Evolutionary conservation across 2,113 vertebrate species (phyloP), one percentile per base, ranked within the genome.

Genomic region (Heloderma charlesbogerti): DNA sequence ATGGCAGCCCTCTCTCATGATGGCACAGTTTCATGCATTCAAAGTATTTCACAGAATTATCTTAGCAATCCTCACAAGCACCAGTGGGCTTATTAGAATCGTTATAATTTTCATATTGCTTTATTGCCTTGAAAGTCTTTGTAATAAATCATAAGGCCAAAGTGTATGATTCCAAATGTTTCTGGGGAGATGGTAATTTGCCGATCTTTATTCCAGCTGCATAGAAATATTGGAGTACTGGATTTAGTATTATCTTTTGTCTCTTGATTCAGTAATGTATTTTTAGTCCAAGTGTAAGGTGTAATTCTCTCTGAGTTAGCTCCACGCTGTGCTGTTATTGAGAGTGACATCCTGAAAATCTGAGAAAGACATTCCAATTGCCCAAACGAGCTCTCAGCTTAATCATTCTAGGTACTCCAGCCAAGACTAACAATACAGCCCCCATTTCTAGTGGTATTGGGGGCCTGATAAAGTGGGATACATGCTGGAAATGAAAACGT

Each of bases 161-260:
- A 43, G 31, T 75, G 54, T 4, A 25, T 34, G 63, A 12, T 90
- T 89, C 86, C 57, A 37, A 78, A 20, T 20, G 22, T 86, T 90
- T 78, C 25, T 89, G 31, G 69, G 37, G 1, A 51, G 80, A 77
- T 51, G 69, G 0, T 72, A 86, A 29, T 37, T 48, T 74, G 29
- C n/a, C 51, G 43, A 87, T 57, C 3, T 7, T 84, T 51, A 25
- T 69, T 92, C 29, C 63, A 57, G 0, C 48, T 91, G 37, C 37
- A 75, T 22, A 86, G 86, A 63, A 87, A 82, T 27, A 13, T 40
- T 74, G 60, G 79, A 54, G n/a, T 20, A 12, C n/a, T 74, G 84
- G 43, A 31, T 78, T 91, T 88, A 51, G 60, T 75, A 51, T 86
- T 91, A 1, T 77, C 45, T 75, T 80, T 77, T 87, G 12, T 72